Percentiles rank a stretch among this genome's conserved stretches.
Conservation (phyloP, 2,888 invertebrate species). For the Megaustenia siamemsis region DNA sequence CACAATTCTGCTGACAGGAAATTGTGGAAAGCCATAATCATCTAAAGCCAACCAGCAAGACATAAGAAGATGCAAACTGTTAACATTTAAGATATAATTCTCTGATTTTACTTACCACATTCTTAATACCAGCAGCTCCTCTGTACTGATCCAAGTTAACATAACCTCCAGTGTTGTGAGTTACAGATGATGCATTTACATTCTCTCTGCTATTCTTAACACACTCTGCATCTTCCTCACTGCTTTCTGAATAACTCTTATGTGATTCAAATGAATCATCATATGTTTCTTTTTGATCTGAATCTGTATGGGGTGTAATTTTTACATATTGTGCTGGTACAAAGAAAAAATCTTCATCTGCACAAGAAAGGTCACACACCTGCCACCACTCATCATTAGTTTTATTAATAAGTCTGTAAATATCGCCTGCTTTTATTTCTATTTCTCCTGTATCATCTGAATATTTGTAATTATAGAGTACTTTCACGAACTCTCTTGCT, state of each 20-base stretch:
- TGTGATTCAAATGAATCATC: conserved; percentile 19
- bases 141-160: conserved; percentile 67
- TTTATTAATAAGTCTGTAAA: conserved; percentile 60
- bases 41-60: too few species aligned
- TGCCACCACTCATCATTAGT: conserved; percentile 69
- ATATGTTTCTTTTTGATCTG: conserved; percentile 38
- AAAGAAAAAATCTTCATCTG: conserved; percentile 65
- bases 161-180: conserved; percentile 61
- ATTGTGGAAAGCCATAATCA: too few species aligned
- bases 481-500: conserved; percentile 58
- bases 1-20: too few species aligned
- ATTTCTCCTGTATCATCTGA: conserved; percentile 63
- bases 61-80: too few species aligned
- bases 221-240: background rate
- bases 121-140: conserved; percentile 57
- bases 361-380: conserved; percentile 59
- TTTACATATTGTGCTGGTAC: conserved; percentile 73
- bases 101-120: background rate
- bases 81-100: too few species aligned
- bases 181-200: background rate
- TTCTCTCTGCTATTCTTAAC: background rate
- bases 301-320: conserved; percentile 54
- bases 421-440: conserved; percentile 65
- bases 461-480: conserved; percentile 69
- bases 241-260: background rate